Conservation (phyloP, 2,113 vertebrate species). For the Sebastes fasciatus region DNA sequence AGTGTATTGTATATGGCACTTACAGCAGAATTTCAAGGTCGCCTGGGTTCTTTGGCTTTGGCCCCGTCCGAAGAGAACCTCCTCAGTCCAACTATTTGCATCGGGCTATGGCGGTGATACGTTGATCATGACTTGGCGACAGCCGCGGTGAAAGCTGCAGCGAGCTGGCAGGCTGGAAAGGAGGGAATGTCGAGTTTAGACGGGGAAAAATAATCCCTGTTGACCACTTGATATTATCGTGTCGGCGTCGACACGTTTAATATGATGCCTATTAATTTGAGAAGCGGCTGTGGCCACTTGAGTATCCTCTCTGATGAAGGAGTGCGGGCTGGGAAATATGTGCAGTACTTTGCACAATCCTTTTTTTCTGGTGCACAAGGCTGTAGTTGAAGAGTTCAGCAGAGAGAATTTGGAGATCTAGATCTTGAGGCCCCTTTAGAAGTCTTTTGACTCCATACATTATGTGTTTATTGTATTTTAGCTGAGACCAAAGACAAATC, state of each 20-base stretch:
- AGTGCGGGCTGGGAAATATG: not conserved
- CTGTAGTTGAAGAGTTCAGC: not conserved
- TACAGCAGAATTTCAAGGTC: conserved; percentile 17
- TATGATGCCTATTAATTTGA: conserved; percentile 47
- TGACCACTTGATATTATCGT: conserved; percentile 52
- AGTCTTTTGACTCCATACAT: not conserved
- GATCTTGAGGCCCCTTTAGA: not conserved
- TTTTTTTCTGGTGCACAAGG: not conserved
- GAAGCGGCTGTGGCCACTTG: conserved; percentile 5
- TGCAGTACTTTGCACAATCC: not conserved
- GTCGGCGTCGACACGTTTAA: conserved; percentile 23
- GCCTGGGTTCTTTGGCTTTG: conserved; percentile 30
- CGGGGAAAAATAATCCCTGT: conserved; percentile 49
- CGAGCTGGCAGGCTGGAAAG: conserved; percentile 20
- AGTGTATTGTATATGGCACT: not conserved
- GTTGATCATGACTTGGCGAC: conserved; percentile 44
- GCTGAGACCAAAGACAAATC: conserved; percentile 2
- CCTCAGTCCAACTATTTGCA: conserved; percentile 8
- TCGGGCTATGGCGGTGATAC: conserved; percentile 29
- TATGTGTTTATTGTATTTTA: not conserved
- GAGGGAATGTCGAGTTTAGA: conserved; percentile 35
- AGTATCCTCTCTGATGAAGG: conserved; percentile 33
- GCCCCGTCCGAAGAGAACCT: conserved; percentile 5
- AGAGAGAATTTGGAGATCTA: not conserved
- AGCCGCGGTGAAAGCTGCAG: not conserved